These are phyloP conservation scores for Scaptomyza reducta DNA, from an alignment of 2,888 invertebrate species.

Conservation along the genomic window DNA sequence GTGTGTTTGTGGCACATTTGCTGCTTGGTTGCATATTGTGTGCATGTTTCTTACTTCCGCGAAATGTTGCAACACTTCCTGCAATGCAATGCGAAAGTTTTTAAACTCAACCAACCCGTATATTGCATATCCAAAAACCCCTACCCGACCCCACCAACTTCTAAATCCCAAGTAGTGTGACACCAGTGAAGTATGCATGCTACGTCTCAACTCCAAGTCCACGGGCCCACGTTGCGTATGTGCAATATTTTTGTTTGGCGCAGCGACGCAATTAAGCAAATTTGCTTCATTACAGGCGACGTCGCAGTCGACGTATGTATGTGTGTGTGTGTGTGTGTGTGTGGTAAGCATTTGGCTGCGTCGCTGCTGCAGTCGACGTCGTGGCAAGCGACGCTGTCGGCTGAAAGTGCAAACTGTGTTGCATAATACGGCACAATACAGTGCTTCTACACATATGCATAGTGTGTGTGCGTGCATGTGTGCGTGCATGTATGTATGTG, in stretches of 20 bases:
- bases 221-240: conserved; percentile 50
- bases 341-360: conserved; percentile 54
- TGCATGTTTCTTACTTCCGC: conserved; percentile 65
- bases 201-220: background rate
- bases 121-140: background rate
- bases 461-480: too few relatives aligned
- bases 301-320: conserved; percentile 31
- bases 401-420: conserved; percentile 68
- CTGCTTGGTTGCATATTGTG: conserved; percentile 62
- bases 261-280: conserved; percentile 68
- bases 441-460: conserved; percentile 6
- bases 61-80: conserved; percentile 68
- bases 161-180: background rate
- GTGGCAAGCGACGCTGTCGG: conserved; percentile 30
- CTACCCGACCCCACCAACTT: too few relatives aligned
- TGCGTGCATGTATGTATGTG: too few relatives aligned
- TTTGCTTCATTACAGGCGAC: conserved; percentile 64
- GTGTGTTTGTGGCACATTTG: conserved; percentile 54
- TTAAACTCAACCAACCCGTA: conserved; percentile 14
- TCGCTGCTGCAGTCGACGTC: conserved; percentile 34
- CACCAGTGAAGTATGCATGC: conserved; percentile 6
- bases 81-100: conserved; percentile 62
- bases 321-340: conserved; percentile 19
- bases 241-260: conserved; percentile 62
- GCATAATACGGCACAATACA: conserved; percentile 49